Conservation (phyloP, 2,797 vertebrate species). For the Phrynocephalus vlangalii region DNA sequence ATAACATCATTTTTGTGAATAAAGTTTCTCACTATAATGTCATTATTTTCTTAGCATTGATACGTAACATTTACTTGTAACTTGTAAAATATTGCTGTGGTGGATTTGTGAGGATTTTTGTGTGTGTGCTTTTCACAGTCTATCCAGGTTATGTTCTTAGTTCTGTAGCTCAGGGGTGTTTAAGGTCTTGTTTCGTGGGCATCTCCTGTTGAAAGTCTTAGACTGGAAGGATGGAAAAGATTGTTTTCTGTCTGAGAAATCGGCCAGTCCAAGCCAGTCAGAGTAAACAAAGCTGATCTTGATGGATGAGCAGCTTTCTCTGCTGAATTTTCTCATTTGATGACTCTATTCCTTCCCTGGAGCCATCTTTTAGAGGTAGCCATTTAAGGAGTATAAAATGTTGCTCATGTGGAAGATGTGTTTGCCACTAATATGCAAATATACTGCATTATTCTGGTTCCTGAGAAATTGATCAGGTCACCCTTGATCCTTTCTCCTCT, state of each 20-base stretch:
- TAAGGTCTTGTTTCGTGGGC: too few relatives aligned
- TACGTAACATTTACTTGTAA: too few relatives aligned
- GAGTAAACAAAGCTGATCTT: not conserved
- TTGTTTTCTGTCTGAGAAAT: not conserved
- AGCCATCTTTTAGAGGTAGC: not conserved
- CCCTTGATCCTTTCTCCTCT: not conserved
- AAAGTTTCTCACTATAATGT: too few relatives aligned
- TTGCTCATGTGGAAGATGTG: not conserved
- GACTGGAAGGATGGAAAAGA: not conserved
- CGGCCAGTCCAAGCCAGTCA: not conserved
- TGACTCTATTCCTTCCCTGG: not conserved
- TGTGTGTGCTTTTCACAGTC: too few relatives aligned
- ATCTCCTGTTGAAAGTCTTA: not conserved
- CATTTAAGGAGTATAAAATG: not conserved
- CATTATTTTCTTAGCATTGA: too few relatives aligned
- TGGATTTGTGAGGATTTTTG: too few relatives aligned
- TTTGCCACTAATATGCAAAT: slow-evolving; percentile 6
- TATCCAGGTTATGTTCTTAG: too few relatives aligned
- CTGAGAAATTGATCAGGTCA: not conserved
- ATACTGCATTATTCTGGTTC: not conserved
- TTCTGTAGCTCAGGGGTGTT: too few relatives aligned
- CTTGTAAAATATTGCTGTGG: too few relatives aligned
- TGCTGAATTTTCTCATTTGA: not conserved
- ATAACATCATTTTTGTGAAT: too few relatives aligned
- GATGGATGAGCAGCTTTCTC: not conserved